A percentile compares a stretch with the other conserved stretches of the same genome.
phyloP scores from a whole-genome alignment of 2,888 invertebrate species.

The Megalurothrips usitatus region DNA sequence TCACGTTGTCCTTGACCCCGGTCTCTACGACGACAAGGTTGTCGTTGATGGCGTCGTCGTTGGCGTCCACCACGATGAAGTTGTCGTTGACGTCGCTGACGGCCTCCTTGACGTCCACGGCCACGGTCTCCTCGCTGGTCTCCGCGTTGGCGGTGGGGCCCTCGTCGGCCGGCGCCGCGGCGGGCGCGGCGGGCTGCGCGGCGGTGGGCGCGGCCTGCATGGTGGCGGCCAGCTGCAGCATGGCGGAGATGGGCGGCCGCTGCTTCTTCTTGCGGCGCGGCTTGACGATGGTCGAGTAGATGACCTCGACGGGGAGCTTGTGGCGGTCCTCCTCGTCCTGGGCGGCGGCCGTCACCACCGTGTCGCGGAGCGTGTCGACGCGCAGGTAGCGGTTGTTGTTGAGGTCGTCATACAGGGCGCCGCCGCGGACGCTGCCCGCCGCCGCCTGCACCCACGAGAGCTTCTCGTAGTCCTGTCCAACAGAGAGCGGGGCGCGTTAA shows the following conservation, averaged over 20 bases:
- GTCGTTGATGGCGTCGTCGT: background rate
- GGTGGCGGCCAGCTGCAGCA: conserved; percentile 28
- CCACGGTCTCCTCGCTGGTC: too few species aligned
- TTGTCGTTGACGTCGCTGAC: background rate
- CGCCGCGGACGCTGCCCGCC: conserved; percentile 6
- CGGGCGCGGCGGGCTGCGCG: background rate
- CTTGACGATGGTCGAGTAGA: conserved; percentile 34
- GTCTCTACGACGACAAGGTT: background rate
- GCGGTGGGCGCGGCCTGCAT: background rate
- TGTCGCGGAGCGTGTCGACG: conserved; percentile 13
- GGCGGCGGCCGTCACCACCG: background rate
- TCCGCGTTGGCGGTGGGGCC: background rate
- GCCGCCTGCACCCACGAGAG: conserved; percentile 13
- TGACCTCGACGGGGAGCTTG: conserved; percentile 30
- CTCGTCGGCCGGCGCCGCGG: background rate
- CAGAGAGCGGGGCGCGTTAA: background rate
- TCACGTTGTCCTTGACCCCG: background rate
- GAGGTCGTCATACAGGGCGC: background rate
- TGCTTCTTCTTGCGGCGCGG: conserved; percentile 33
- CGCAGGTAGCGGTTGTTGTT: conserved; percentile 4
- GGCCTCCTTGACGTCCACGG: background rate
- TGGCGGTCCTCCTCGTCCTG: conserved; percentile 24
- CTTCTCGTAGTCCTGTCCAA: conserved; percentile 31
- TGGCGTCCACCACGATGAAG: background rate
- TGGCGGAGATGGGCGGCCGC: conserved; percentile 31